A percentile compares a stretch with the other conserved stretches of the same genome.
These are phyloP conservation scores for Pedionomus torquatus DNA, from an alignment of 2,113 vertebrate species.

Conservation along the genomic window DNA sequence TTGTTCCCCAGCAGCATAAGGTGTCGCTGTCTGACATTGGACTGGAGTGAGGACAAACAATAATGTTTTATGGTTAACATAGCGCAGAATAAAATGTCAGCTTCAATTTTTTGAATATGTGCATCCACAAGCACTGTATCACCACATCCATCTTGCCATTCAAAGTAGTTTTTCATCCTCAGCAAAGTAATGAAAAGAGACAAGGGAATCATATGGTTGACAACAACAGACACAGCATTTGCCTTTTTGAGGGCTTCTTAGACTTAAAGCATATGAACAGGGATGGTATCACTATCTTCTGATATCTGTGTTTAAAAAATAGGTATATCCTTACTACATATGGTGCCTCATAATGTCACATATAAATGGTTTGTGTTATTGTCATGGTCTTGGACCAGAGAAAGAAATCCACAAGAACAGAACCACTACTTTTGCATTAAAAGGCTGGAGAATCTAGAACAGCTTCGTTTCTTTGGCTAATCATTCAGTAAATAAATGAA, in stretches of 20 bases:
- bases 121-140: not conserved
- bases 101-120: conserved; percentile 48
- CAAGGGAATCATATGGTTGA: not conserved
- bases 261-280: not conserved
- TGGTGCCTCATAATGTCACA: not conserved
- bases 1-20: not conserved
- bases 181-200: conserved; percentile 18
- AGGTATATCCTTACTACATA: not conserved
- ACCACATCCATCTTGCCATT: conserved; percentile 36
- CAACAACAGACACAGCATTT: not conserved
- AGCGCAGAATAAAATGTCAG: conserved; percentile 41
- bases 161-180: conserved; percentile 34
- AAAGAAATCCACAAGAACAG: not conserved
- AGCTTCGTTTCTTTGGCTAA: not conserved
- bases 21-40: not conserved
- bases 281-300: not conserved
- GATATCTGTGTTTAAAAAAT: not conserved
- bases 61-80: not conserved
- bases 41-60: conserved; percentile 4
- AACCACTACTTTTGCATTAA: not conserved
- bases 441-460: not conserved
- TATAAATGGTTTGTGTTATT: not conserved
- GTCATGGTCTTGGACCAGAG: not conserved
- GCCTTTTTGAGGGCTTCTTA: not conserved
- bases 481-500: not conserved